Base-by-base conservation (phyloP, 2,113 vertebrate species). In the Chascanopsetta lugubris region DNA sequence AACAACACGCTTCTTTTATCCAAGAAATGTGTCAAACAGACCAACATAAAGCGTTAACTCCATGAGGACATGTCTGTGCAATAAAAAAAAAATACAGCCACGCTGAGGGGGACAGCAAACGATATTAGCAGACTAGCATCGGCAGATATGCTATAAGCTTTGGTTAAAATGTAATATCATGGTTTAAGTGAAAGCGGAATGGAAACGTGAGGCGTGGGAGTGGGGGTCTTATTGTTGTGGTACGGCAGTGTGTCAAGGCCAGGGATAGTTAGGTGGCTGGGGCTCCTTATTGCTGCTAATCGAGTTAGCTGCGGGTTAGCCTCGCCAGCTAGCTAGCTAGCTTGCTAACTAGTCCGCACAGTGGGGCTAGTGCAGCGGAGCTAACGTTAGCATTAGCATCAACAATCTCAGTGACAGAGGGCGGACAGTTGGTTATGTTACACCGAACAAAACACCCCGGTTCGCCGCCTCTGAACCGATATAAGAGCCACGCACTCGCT, bases 331-430 rank as follows among this genome's bases (percentile, higher is more conserved):
- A 36, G 34, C 34, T 30, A 30, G 47, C 70, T 77, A 53, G 78
- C 26, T 11, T 7, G 38, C 38, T n/a, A 30, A 40, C 73, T 77
- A 49, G 78, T 65, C 8, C 42, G 42, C n/a, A 17, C 42, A 49
- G 40, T 24, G 30, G 1, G 75, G n/a, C 57, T 72, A 70, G 61
- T 68, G 9, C 51, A 25, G 8, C 1, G 8, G 34, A 51, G 83
- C 80, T 88, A 89, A 45, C 67, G 61, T 27, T 83, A 86, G 79
- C 79, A 70, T 58, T 48, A 51, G 76, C 75, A 69, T 62, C 61
- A 78, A 71, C 67, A 74, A 72, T 72, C 82, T 72, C 70, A 64
- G 80, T 84, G 85, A 87, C 85, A 85, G 85, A 85, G 83, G 80
- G 72, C 74, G 77, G 77, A 78, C 67, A 36, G 70, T 71, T 18